These are phyloP conservation scores for Pterobdella sp. DNA, from an alignment of 2,888 invertebrate genomes.

Conservation along the genomic window DNA sequence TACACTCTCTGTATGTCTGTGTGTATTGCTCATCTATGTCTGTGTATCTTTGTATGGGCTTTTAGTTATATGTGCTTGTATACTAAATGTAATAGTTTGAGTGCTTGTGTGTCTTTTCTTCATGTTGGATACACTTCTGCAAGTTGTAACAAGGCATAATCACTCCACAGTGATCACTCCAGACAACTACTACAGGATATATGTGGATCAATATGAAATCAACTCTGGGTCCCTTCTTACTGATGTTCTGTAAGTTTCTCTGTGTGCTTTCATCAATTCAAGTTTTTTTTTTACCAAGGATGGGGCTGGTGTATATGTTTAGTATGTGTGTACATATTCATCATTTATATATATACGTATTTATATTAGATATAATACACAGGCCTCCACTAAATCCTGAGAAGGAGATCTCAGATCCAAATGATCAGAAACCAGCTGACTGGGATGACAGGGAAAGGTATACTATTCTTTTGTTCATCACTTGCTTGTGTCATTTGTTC, in stretches of 20 bases:
- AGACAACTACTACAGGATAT: conserved; percentile 71
- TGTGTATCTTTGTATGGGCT: no score
- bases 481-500: not conserved
- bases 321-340: not conserved
- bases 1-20: conserved; percentile 60
- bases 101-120: no score
- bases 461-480: conserved; percentile 31
- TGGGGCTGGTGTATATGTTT: conserved; percentile 5
- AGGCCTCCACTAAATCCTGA: conserved; percentile 87
- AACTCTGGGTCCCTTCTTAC: conserved; percentile 61
- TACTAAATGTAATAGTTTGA: no score
- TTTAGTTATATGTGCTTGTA: no score
- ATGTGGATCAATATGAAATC: conserved; percentile 59
- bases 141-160: no score
- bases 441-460: conserved; percentile 90
- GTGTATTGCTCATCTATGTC: not conserved
- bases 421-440: conserved; percentile 70
- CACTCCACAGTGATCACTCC: conserved; percentile 59
- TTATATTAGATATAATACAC: not conserved
- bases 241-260: conserved; percentile 63
- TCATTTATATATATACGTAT: not conserved
- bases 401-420: conserved; percentile 82
- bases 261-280: conserved; percentile 10
- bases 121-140: no score
- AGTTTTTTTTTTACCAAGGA: not conserved